Conservation (phyloP, 2,888 invertebrate genomes). For the Schizaphis graminum region DNA sequence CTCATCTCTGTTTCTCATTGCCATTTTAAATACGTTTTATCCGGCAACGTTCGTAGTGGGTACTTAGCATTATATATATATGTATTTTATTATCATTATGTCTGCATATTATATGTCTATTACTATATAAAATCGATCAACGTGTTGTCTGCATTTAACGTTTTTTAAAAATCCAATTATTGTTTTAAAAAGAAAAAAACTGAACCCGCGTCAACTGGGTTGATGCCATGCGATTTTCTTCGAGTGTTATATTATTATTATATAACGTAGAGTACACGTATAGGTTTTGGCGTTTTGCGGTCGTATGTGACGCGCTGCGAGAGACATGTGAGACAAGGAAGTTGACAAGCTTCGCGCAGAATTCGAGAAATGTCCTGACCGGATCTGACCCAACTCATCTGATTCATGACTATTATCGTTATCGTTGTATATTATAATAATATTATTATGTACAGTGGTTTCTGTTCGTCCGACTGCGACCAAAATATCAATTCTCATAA, state of each 20-base stretch:
- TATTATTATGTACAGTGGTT: background rate
- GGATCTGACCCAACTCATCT: constrained; percentile 52
- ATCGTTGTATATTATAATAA: background rate
- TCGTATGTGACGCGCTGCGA: background rate
- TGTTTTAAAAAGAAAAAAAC: background rate
- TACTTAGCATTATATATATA: background rate
- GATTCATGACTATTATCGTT: constrained; percentile 34
- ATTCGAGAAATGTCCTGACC: constrained; percentile 46
- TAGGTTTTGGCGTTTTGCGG: constrained; percentile 1
- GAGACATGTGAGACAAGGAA: constrained; percentile 24
- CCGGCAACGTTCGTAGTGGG: background rate
- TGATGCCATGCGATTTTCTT: background rate
- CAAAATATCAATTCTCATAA: constrained; percentile 4
- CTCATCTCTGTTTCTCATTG: background rate
- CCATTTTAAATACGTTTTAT: background rate
- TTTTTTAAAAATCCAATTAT: background rate
- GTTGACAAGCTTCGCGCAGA: constrained; percentile 30
- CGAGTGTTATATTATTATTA: background rate
- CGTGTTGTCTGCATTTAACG: background rate
- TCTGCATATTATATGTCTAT: background rate
- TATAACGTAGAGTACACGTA: background rate
- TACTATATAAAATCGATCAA: background rate
- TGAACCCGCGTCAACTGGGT: background rate
- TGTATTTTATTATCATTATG: background rate
- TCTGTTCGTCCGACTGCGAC: background rate